These are phyloP conservation scores for Palythoa grandis DNA, from an alignment of 92 coral and sea anemone genomes.

Conservation along the genomic window DNA sequence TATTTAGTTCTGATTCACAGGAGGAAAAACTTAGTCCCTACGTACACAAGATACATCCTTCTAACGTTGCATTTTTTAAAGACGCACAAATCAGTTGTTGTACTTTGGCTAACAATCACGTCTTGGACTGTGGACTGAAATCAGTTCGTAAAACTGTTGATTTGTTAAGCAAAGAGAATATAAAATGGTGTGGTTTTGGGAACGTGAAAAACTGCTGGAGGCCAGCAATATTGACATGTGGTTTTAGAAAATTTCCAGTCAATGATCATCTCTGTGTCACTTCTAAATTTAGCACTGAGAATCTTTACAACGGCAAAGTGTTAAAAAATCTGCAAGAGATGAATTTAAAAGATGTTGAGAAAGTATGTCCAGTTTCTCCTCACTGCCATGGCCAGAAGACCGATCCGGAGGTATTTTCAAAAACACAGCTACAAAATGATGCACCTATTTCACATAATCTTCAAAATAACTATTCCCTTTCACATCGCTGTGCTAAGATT, in stretches of 20 bases:
- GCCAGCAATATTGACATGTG: constrained; percentile 18
- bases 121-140: constrained; percentile 30
- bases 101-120: constrained; percentile 25
- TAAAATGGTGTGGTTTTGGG: constrained; percentile 46
- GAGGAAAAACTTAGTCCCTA: background rate
- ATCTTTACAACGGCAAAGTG: background rate
- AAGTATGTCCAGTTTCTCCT: background rate
- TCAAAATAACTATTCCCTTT: too few species aligned
- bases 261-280: background rate
- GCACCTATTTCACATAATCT: background rate
- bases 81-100: constrained; percentile 32
- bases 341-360: background rate
- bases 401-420: background rate
- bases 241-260: background rate
- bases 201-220: constrained; percentile 31
- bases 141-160: constrained; percentile 28
- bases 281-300: background rate
- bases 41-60: constrained; percentile 37
- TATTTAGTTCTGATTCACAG: constrained; percentile 14
- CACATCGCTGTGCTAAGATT: background rate
- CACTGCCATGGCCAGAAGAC: background rate
- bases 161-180: constrained; percentile 33
- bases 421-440: background rate
- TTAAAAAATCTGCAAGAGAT: too few species aligned
- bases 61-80: constrained; percentile 15